Evolutionary conservation across 2,888 invertebrate genomes (phyloP), one percentile per base, ranked within the genome.

Genomic region (Argynnis bischoffii): DNA sequence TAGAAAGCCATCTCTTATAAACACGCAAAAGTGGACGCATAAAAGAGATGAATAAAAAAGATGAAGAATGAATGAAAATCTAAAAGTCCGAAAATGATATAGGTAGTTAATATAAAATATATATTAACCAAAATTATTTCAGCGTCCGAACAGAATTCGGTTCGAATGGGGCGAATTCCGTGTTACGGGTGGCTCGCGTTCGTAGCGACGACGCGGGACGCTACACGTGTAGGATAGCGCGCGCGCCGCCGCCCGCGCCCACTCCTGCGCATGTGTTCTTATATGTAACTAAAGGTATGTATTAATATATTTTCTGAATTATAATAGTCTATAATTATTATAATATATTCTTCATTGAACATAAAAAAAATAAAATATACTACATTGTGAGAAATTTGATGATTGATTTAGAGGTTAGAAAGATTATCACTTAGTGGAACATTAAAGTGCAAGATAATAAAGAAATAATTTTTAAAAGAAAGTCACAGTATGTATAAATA

Each of bases 131-230:
- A 57, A 11, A 48, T 59, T 11, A 6, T 50, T 21, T 8, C 56
- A 92, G 92, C 75, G 92, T 92, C 46, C 88, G 92, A 63, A 92
- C 92, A 2, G 92, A 92, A 73, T 91, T 92, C 55, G 90, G 92
- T 0, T 78, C 86, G 11, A 90, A 90, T 65, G 92, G 92, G 4
- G 92, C 92, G 0, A 89, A 90, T 74, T 92, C 92, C 0, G 88
- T 91, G 16, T 77, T 92, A 13, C 84, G 91, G 0, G 92, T 92
- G 46, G 92, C 92, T 4, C 85, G 92, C 51, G 92, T 92, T 18
- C 85, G 90, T 18, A 78, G 78, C 3, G 87, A 89, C 59, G 92
- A 92, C 67, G 92, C 90, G 0, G 92, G 92, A 0, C 83, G 85
- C 1, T 92, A 92, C 78, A 86, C 89, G 14, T 92, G 92, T 77